Evolutionary conservation across 2,797 vertebrate genomes (phyloP), one percentile per base, ranked within the genome.

Genomic region (Gila robusta): DNA sequence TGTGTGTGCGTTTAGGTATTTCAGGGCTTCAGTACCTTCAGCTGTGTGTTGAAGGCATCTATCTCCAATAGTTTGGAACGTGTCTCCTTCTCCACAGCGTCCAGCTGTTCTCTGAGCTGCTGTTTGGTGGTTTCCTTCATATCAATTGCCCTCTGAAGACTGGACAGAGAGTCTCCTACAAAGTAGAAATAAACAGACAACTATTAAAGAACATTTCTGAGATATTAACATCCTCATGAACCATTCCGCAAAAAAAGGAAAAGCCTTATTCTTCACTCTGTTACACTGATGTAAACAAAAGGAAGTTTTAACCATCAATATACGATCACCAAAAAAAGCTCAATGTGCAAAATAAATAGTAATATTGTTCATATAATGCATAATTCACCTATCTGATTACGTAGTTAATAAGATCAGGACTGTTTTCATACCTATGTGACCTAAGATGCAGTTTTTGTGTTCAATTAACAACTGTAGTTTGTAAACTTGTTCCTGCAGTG

Each of bases 1-100:
- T 59, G 56, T 54, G 41, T 28, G 41, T 73, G 69, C 52, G 49
- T 66, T 23, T 62, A 14, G 5, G 23, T 79, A 39, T 82, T 41
- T 69, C 8, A n/a, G 64, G 28, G 32, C 35, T 71, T 71, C 39
- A 8, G 52, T 87, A 99, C 98, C 98, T 99, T 99, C 83, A 99
- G 96, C 85, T 99, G 98, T 64, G 98, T 97, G 93, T 98, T 99
- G 94, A 99, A 99, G 71, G 97, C 96, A 56, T 99, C 98, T 67
- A 99, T 99, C 91, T 99, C 98, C 89, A 98, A 96, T 74, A 99
- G 96, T 81, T 98, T 99, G 41, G 97, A 96, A 82, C 98, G 94
- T 0, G 98, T 99, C 93, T 99, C 98, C 87, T 95, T 97, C 93
- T 99, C 98, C 88, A 99, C 97, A 37, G 97, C 94, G 72, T 98